These are phyloP conservation scores for Archips xylosteana DNA, from an alignment of 2,888 invertebrate species.

Conservation along the genomic window DNA sequence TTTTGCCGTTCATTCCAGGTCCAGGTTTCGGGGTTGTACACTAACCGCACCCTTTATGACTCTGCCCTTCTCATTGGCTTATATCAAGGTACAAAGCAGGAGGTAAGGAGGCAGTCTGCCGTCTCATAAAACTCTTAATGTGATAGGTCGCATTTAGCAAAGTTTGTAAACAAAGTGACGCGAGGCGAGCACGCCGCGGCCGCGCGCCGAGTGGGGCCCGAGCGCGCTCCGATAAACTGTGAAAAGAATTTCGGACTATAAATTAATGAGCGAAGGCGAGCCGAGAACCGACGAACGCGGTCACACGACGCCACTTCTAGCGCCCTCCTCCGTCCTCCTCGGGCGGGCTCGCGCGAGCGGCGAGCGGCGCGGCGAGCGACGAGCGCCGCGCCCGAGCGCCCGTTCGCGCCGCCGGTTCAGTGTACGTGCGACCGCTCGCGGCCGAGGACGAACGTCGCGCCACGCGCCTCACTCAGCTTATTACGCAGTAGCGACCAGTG, in stretches of 20 bases:
- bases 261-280: slow-evolving; percentile 50
- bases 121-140: slow-evolving; percentile 45
- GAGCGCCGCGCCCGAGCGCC: slow-evolving; percentile 72
- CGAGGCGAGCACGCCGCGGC: slow-evolving; percentile 39
- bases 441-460: slow-evolving; percentile 70
- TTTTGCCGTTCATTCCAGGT: too few relatives aligned
- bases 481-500: slow-evolving; percentile 80
- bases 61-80: not conserved
- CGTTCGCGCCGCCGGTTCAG: slow-evolving; percentile 73
- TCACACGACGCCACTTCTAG: slow-evolving; percentile 75
- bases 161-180: slow-evolving; percentile 39
- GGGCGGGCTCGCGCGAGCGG: slow-evolving; percentile 57
- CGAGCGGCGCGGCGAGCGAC: slow-evolving; percentile 67
- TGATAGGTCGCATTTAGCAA: slow-evolving; percentile 34
- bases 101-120: slow-evolving; percentile 42
- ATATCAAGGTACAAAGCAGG: not conserved
- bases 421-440: slow-evolving; percentile 81
- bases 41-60: not conserved
- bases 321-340: slow-evolving; percentile 63
- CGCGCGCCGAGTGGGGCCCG: slow-evolving; percentile 42
- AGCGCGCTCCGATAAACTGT: slow-evolving; percentile 52
- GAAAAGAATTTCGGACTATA: slow-evolving; percentile 62
- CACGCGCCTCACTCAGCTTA: slow-evolving; percentile 71
- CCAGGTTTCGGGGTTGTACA: too few relatives aligned
- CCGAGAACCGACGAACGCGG: slow-evolving; percentile 63